Conservation (phyloP, 2,888 invertebrate species). For the Agrilus mali region DNA sequence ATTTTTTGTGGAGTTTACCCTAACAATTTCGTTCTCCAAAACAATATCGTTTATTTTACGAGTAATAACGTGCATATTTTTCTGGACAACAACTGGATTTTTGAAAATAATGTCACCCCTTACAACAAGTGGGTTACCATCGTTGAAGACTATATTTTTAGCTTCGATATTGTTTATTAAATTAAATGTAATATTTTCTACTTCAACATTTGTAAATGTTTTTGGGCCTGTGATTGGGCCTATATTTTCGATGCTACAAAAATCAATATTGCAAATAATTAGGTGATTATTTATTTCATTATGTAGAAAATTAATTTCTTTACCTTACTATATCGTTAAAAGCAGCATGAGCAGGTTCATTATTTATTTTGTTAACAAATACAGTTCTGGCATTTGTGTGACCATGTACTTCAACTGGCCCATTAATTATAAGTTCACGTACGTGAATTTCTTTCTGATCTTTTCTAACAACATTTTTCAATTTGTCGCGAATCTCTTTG, state of each 20-base stretch:
- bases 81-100: constrained; percentile 13
- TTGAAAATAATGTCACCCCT: constrained; percentile 22
- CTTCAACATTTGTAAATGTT: constrained; percentile 21
- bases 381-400: constrained; percentile 21
- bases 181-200: constrained; percentile 22
- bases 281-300: background rate
- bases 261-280: background rate
- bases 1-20: background rate
- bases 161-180: constrained; percentile 19
- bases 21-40: constrained; percentile 6
- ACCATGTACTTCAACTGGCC: constrained; percentile 24
- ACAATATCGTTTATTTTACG: constrained; percentile 9
- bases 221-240: constrained; percentile 20
- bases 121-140: constrained; percentile 13
- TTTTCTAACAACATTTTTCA: constrained; percentile 7
- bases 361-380: constrained; percentile 23
- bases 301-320: background rate
- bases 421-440: constrained; percentile 25
- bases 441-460: constrained; percentile 3
- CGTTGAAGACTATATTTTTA: constrained; percentile 17
- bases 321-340: constrained; percentile 21
- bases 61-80: constrained; percentile 12
- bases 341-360: constrained; percentile 20
- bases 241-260: constrained; percentile 19
- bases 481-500: background rate